These are phyloP conservation scores for Uria aalge DNA, from an alignment of 2,113 vertebrate species.

Conservation along the genomic window DNA sequence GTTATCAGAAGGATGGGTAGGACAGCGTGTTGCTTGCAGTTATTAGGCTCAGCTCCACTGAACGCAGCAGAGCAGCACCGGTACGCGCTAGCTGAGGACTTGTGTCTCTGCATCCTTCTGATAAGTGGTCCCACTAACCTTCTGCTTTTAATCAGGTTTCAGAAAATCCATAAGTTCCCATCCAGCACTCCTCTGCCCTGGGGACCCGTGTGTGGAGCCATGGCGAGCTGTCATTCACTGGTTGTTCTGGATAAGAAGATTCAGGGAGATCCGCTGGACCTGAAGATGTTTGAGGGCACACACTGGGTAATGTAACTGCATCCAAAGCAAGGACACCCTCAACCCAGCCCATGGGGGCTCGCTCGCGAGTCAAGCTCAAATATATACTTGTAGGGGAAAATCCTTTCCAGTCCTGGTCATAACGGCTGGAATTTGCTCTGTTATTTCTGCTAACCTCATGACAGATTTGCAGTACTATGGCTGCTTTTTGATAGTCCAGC, in stretches of 20 bases:
- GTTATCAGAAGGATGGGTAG: not conserved
- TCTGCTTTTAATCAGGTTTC: slow-evolving; percentile 55
- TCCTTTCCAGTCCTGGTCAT: not conserved
- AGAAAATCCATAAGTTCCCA: slow-evolving; percentile 49
- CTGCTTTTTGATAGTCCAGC: not conserved
- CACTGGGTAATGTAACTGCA: slow-evolving; percentile 62
- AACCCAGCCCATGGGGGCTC: too few species aligned
- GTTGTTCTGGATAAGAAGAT: slow-evolving; percentile 56
- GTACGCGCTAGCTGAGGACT: not conserved
- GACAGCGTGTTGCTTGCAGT: not conserved
- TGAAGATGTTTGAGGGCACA: slow-evolving; percentile 72
- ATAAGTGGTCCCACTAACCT: not conserved
- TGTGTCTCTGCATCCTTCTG: not conserved
- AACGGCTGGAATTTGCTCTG: not conserved
- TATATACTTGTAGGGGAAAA: not conserved
- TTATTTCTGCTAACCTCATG: not conserved
- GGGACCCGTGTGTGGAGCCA: slow-evolving; percentile 45
- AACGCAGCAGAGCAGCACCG: not conserved
- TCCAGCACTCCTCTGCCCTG: slow-evolving; percentile 40
- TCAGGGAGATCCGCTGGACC: slow-evolving; percentile 68
- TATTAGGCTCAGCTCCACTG: not conserved
- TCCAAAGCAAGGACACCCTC: not conserved
- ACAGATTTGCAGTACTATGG: not conserved
- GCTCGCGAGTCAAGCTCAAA: not conserved
- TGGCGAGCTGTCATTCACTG: slow-evolving; percentile 69